These are phyloP conservation scores for Melieria picta DNA, from an alignment of 2,888 invertebrate species.

Conservation along the genomic window DNA sequence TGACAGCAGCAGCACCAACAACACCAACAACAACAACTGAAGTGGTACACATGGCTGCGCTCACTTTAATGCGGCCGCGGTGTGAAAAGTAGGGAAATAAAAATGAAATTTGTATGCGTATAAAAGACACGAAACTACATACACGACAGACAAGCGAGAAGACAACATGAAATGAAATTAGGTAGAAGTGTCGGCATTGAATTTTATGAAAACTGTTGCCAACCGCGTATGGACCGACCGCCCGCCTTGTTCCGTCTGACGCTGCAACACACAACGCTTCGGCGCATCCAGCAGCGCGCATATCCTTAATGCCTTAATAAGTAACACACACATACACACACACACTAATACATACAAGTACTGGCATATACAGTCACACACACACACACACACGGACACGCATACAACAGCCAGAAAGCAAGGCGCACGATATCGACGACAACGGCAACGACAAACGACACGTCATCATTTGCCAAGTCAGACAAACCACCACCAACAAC, in stretches of 20 bases:
- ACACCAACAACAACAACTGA: slow-evolving; percentile 14
- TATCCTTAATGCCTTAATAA: slow-evolving; percentile 42
- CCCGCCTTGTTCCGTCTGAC: slow-evolving; percentile 13
- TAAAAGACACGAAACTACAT: neutral
- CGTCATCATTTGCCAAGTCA: too few species aligned
- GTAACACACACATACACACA: slow-evolving; percentile 22
- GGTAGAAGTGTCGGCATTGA: slow-evolving; percentile 41
- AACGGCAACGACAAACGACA: slow-evolving; percentile 11
- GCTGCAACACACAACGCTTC: neutral
- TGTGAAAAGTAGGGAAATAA: slow-evolving; percentile 4
- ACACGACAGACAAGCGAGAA: slow-evolving; percentile 1
- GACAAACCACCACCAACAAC: too few species aligned
- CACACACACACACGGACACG: neutral
- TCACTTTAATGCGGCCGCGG: too few species aligned
- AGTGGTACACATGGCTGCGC: too few species aligned
- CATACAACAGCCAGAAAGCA: neutral
- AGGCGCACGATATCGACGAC: neutral
- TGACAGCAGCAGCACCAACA: slow-evolving; percentile 26
- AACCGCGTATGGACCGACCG: slow-evolving; percentile 12
- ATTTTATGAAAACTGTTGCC: slow-evolving; percentile 34
- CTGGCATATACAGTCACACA: neutral
- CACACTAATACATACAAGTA: neutral
- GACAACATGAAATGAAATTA: slow-evolving; percentile 38
- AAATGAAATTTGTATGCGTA: slow-evolving; percentile 27
- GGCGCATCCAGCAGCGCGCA: slow-evolving; percentile 20